phyloP scores from a whole-genome alignment of 2,797 vertebrate genomes.

The Diglossa cyanea region DNA sequence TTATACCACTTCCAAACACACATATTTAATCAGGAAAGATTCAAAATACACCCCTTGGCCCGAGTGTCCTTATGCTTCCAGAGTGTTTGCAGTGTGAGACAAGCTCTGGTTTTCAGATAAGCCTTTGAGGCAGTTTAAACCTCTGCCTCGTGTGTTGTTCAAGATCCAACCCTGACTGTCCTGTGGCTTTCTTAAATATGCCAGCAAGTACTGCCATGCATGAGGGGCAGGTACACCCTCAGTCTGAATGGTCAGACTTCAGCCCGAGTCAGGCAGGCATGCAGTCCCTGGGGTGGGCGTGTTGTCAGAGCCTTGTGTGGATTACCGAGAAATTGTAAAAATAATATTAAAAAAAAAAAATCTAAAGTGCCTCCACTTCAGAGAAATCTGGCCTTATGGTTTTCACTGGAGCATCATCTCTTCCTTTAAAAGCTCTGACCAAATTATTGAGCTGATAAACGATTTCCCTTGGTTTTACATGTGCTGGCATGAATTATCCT shows the following conservation, averaged over 20 bases:
- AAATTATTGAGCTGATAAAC: conserved; percentile 68
- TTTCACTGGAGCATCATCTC: conserved; percentile 26
- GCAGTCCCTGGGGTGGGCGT: background rate
- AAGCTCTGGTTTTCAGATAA: background rate
- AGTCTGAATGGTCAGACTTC: background rate
- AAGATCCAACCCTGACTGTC: background rate
- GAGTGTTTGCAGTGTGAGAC: background rate
- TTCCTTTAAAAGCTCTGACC: conserved; percentile 55
- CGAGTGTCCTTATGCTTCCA: rapidly evolving
- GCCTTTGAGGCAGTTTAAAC: background rate
- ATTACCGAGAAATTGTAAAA: background rate
- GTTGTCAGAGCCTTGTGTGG: background rate
- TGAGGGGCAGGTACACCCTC: background rate
- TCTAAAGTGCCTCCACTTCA: background rate
- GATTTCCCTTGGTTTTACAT: conserved; percentile 70
- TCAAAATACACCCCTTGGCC: background rate
- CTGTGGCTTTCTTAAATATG: background rate
- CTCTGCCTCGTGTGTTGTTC: rapidly evolving
- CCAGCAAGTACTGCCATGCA: background rate
- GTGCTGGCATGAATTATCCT: conserved; percentile 67
- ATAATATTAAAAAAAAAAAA: background rate
- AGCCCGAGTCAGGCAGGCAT: background rate
- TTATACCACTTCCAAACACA: background rate
- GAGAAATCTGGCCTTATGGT: conserved; percentile 10
- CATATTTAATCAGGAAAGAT: background rate